Conservation (phyloP, 2,888 invertebrate genomes). For the Onthophagus sagittarius region DNA sequence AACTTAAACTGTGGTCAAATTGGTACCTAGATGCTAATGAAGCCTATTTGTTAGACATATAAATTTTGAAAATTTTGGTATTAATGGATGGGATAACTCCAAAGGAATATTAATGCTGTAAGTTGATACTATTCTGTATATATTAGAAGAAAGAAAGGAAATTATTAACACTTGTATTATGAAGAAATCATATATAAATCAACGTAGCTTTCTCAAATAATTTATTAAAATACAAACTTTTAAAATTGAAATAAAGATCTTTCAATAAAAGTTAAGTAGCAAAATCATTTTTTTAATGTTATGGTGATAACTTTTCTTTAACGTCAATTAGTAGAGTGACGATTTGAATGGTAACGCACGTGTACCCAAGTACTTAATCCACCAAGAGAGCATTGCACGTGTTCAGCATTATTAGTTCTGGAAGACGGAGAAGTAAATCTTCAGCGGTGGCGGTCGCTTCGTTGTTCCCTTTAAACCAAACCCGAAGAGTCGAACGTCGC, state of each 20-base stretch:
- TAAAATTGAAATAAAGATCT: not conserved
- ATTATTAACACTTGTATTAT: no score
- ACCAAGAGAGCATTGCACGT: slow-evolving; percentile 22
- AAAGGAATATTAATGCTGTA: no score
- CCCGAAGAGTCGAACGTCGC: no score
- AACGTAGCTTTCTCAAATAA: not conserved
- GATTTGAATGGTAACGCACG: slow-evolving; percentile 24
- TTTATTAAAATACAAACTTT: not conserved
- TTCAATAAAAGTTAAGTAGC: not conserved
- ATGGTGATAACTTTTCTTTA: not conserved
- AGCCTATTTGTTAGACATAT: no score
- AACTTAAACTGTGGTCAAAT: no score
- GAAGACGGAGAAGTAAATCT: slow-evolving; percentile 19
- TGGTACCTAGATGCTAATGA: no score
- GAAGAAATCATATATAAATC: no score
- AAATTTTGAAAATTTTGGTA: no score
- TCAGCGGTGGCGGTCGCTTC: not conserved
- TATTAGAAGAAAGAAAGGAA: no score
- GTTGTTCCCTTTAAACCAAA: slow-evolving; percentile 17
- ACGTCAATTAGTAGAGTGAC: slow-evolving; percentile 2
- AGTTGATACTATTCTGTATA: no score
- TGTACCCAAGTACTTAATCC: slow-evolving; percentile 24
- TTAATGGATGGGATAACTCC: no score
- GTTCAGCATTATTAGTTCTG: slow-evolving; percentile 14
- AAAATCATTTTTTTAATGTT: not conserved